Percentiles rank a stretch among this genome's conserved stretches.
These are phyloP conservation scores for Stenoptilia bipunctidactyla DNA, from an alignment of 2,888 invertebrate genomes.

Conservation along the genomic window DNA sequence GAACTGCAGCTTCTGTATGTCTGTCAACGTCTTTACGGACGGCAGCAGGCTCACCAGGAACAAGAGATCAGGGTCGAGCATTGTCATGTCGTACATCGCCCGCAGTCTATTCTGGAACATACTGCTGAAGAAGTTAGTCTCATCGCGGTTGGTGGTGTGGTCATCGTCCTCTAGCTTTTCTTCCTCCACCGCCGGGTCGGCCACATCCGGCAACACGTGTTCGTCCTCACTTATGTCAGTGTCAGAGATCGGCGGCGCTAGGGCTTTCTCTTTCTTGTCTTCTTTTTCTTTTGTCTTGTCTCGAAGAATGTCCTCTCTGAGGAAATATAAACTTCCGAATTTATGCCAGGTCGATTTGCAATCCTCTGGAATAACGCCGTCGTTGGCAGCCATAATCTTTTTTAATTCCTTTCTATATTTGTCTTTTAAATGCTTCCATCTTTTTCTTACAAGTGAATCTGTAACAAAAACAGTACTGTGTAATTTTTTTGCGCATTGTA, in stretches of 20 bases:
- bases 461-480: conserved; percentile 16
- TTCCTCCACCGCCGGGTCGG: not conserved
- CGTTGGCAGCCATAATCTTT: conserved; percentile 11
- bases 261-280: not conserved
- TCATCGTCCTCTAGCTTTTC: not conserved
- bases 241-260: conserved; percentile 12
- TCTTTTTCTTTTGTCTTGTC: conserved; percentile 4
- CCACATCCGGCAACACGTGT: not conserved
- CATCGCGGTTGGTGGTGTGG: conserved; percentile 4
- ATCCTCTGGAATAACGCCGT: conserved; percentile 7
- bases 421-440: conserved; percentile 27
- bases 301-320: conserved; percentile 15
- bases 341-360: conserved; percentile 18
- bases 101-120: conserved; percentile 8
- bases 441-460: conserved; percentile 19
- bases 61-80: conserved; percentile 22
- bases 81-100: conserved; percentile 7
- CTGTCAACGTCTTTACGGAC: conserved; percentile 19
- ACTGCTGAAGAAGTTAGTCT: conserved; percentile 9
- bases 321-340: conserved; percentile 19
- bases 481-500: not conserved
- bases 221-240: not conserved
- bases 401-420: conserved; percentile 25
- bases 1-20: conserved; percentile 24
- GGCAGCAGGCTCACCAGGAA: conserved; percentile 24